A percentile compares a stretch with the other conserved stretches of the same genome.
Conservation (phyloP, 2,113 vertebrate genomes). For the Saimiri boliviensis region DNA sequence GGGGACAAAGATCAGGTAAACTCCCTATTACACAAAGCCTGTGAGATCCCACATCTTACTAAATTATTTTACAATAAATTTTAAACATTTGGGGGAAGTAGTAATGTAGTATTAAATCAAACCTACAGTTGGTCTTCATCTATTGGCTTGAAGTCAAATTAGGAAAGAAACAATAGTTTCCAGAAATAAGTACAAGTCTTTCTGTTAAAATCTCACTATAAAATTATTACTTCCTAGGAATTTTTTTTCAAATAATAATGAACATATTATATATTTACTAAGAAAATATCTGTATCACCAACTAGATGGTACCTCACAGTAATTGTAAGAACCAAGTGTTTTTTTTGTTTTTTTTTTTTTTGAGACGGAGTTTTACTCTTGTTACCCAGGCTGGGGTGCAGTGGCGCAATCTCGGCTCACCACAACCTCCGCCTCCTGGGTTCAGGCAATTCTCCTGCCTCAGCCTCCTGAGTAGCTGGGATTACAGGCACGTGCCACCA, state of each 20-base stretch:
- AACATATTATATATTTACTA: neutral
- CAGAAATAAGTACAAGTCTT: neutral
- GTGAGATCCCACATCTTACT: neutral
- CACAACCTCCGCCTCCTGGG: too few relatives aligned
- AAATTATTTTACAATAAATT: neutral
- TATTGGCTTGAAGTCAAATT: neutral
- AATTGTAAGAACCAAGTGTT: neutral
- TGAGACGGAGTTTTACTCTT: too few relatives aligned
- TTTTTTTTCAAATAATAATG: constrained; percentile 24
- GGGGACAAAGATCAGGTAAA: neutral
- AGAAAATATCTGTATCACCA: neutral
- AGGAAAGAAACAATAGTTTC: neutral
- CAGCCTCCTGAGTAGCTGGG: too few relatives aligned
- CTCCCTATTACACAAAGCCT: neutral
- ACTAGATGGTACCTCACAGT: neutral
- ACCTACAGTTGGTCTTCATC: neutral
- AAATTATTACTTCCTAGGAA: neutral
- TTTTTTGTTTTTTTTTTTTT: too few relatives aligned
- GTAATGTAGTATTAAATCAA: neutral
- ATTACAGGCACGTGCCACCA: too few relatives aligned
- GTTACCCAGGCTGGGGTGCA: too few relatives aligned
- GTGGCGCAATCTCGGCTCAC: too few relatives aligned
- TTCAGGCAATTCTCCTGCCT: too few relatives aligned
- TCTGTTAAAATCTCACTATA: neutral
- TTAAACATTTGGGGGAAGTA: neutral